These are phyloP conservation scores for Setophaga coronata DNA, from an alignment of 2,113 vertebrate genomes.

Conservation along the genomic window DNA sequence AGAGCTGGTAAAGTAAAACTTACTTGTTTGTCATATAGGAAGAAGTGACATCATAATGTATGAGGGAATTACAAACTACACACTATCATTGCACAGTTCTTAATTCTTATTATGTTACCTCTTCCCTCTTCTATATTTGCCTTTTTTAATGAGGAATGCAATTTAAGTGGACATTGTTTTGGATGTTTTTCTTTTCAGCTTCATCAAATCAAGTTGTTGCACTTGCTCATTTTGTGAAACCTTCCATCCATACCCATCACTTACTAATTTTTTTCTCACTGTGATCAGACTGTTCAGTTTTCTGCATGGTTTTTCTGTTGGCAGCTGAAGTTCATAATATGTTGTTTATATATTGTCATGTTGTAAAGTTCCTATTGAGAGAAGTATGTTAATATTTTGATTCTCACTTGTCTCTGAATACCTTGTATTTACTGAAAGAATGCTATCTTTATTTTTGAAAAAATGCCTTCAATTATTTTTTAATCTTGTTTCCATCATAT, in stretches of 20 bases:
- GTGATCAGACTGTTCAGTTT: neutral
- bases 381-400: neutral
- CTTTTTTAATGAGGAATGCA: neutral
- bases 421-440: neutral
- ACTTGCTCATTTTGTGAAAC: neutral
- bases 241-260: neutral
- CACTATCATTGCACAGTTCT: neutral
- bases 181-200: neutral
- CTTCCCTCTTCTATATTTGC: neutral
- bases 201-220: neutral
- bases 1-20: neutral
- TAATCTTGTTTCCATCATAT: neutral
- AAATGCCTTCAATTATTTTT: neutral
- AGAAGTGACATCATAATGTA: neutral
- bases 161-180: neutral
- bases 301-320: neutral
- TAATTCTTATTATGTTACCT: neutral
- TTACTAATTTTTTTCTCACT: neutral
- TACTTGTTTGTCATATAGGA: neutral
- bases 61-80: neutral
- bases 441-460: neutral
- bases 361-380: neutral
- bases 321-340: neutral
- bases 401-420: neutral
- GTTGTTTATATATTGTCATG: neutral